These are phyloP conservation scores for Globodera rostochiensis DNA, from an alignment of 1,140 invertebrate genomes.

Conservation along the genomic window DNA sequence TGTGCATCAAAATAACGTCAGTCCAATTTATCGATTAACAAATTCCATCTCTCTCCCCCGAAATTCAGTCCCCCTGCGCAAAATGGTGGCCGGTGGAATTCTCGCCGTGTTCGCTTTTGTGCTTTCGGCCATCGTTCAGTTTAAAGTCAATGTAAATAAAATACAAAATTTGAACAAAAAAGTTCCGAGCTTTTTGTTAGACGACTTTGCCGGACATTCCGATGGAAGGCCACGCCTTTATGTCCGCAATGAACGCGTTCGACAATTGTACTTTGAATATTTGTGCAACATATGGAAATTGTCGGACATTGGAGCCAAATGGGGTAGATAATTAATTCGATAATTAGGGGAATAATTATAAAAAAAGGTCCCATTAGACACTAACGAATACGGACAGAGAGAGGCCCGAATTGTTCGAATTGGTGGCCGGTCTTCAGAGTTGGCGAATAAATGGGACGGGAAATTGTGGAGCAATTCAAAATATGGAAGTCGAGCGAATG, in stretches of 20 bases:
- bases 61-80: conserved; percentile 74
- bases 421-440: background rate
- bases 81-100: conserved; percentile 51
- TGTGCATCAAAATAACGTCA: background rate
- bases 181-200: background rate
- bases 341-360: background rate
- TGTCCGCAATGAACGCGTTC: conserved; percentile 75
- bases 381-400: background rate
- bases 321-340: background rate
- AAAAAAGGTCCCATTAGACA: background rate
- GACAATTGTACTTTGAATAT: conserved; percentile 29
- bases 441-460: conserved; percentile 22
- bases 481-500: background rate
- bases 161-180: background rate
- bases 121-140: conserved; percentile 48
- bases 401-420: conserved; percentile 28
- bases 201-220: conserved; percentile 74
- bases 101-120: conserved; percentile 51
- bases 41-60: too few relatives aligned
- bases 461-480: conserved; percentile 7
- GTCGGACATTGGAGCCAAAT: background rate
- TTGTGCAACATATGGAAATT: background rate
- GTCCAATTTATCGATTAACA: background rate
- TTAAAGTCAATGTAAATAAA: background rate
- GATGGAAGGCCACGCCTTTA: conserved; percentile 70